Conservation (phyloP, 1,140 invertebrate species). For the Nasonia vitripennis region DNA sequence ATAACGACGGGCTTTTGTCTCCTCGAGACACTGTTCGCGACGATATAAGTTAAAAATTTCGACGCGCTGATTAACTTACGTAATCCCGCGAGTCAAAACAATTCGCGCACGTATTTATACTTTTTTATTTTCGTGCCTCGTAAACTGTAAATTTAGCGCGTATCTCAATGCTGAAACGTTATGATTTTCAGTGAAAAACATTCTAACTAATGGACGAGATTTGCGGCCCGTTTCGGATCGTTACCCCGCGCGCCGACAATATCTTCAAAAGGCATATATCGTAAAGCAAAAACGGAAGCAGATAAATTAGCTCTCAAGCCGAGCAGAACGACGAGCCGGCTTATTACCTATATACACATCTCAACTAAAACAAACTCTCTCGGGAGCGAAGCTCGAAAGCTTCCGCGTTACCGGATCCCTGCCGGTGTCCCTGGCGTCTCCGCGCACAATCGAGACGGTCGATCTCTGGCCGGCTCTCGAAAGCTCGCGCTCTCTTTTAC, state of each 20-base stretch:
- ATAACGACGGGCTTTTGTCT: too few species aligned
- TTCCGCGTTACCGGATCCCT: not conserved
- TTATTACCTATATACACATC: not conserved
- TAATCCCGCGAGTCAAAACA: too few species aligned
- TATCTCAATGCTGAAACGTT: not conserved
- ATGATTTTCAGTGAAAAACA: too few species aligned
- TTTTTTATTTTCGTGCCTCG: too few species aligned
- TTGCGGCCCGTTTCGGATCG: not conserved
- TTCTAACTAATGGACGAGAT: not conserved
- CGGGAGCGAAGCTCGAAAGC: not conserved
- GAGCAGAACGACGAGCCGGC: not conserved
- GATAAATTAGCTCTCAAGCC: not conserved
- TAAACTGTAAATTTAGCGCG: too few species aligned
- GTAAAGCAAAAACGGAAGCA: not conserved
- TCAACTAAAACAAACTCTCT: not conserved
- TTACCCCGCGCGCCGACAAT: not conserved
- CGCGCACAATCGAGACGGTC: not conserved
- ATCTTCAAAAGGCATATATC: not conserved
- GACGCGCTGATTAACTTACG: too few species aligned
- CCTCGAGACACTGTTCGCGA: too few species aligned
- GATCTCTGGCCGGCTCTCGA: not conserved
- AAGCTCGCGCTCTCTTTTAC: conserved; percentile 19
- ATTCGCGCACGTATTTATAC: too few species aligned
- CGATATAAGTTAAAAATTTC: too few species aligned
- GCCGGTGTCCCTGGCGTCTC: too few species aligned